Base-by-base conservation (phyloP, 2,888 invertebrate species). In the Xanthostigma xanthostigma region DNA sequence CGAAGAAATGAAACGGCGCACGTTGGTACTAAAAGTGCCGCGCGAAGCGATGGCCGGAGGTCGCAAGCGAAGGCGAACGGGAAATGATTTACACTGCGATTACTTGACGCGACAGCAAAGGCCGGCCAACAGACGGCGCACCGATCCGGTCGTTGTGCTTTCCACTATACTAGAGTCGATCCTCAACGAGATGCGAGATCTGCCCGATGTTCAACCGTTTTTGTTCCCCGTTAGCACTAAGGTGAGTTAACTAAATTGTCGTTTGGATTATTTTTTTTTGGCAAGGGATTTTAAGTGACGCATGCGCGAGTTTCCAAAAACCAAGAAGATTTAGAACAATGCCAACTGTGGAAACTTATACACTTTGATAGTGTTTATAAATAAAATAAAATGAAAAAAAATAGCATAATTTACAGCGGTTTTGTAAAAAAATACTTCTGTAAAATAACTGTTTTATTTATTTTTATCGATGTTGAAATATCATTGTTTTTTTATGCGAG, bases 121-220 rank as follows among this genome's bases (percentile, higher is more conserved):
- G 56, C 86, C 90, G 0, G 89, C 92, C 0, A 94, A 97, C 62
- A 71, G 98, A 8, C 73, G 93, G 0, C 75, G 97, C 40, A 94
- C 95, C 0, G 98, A 98, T 70, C 98, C 98, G 0, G 81, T 95
- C 1, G 95, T 98, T 11, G 94, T 96, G 0, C 69, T 97, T 48
- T 90, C 93, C 0, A 88, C 91, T 0, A 81, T 95, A 54, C 70
- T 96, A 41, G 96, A 97, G 62, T 81, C 81, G 48, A 92, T 97
- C 49, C 70, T 95, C 9, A 94, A 91, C 60, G 91, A 96, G 62
- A 82, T 98, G 78, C 74, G 95, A 42, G 87, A 87, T 58, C 67
- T 96, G 64, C 90, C 91, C 0, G 93, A 95, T 62, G 91, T 92
- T 10, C 86, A 89, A 57, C 90, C 90, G 0, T 97, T 98, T 68